Base-by-base conservation (phyloP, 2,888 invertebrate genomes). In the Callinectes sapidus region DNA sequence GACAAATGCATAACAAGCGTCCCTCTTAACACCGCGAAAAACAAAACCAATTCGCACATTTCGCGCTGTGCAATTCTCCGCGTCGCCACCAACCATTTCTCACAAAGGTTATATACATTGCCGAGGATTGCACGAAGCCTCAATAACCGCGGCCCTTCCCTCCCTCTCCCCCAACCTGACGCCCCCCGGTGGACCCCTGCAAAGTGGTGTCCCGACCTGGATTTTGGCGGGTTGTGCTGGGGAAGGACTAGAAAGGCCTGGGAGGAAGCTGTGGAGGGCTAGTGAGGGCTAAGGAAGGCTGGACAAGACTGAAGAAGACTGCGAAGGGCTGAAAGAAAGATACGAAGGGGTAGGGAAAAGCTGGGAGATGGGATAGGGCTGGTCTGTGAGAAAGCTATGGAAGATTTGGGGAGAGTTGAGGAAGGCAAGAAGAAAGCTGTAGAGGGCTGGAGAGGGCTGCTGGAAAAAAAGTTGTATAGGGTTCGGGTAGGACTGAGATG, bases 71-170 rank as follows among this genome's bases (percentile, higher is more conserved):
- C 81, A 71, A 32, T 81, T 32, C 35, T 32, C 81, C 16, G 81
- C 32, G 16, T 35, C 81, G 81, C 32, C n/a, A 32, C 81, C 10
- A 81, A 14, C 81, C 81, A 35, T 81, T 35, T 32, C 81, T 35
- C 35, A 81, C 32, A 81, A 81, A 81, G 81, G 81, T 81, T 81
- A 81, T 35, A 81, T 35, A 35, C 81, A 81, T 32, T 81, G 35
- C 1, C 81, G 81, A 35, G 81, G 81, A 32, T 35, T 81, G 81
- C 71, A 71, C 28, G 71, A 23, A 71, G 71, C 71, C 71, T 10
- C n/a, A 16, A 32, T 35, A 16, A 13, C 81, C 81, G 32, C 18
- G 61, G 18, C 61, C 16, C 71, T n/a, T n/a, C 23, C 61, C 61
- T 61, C 10, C 28, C 66, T n/a, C n/a, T 23, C 71, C 2, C 10